Evolutionary conservation across 1,140 invertebrate species (phyloP).

Genomic region (Berghia stephanieae): DNA sequence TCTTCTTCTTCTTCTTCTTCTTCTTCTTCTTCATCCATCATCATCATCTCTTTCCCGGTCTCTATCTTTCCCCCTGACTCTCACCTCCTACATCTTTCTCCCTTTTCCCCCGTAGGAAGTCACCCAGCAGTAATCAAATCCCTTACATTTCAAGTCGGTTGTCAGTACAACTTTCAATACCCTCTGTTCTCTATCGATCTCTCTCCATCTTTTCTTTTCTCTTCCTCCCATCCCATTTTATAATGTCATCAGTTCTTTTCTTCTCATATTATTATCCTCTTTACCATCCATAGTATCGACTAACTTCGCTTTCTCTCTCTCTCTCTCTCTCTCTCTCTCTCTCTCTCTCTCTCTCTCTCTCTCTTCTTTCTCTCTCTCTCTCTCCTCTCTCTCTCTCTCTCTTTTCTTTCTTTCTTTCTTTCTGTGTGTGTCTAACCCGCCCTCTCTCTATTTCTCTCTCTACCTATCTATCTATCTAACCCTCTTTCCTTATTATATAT

Average conservation of each 20-base stretch:
- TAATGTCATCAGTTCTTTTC: neutral
- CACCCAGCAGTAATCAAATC: neutral
- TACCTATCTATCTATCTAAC: neutral
- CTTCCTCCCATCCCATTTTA: neutral
- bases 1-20: neutral
- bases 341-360: neutral
- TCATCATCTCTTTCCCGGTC: neutral
- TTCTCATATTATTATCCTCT: neutral
- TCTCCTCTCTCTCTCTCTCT: neutral
- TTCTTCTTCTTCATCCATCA: neutral
- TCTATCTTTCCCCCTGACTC: neutral
- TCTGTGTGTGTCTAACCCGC: neutral
- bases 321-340: neutral
- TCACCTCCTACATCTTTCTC: neutral
- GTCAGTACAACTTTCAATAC: too few relatives aligned
- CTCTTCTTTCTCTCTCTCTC: neutral
- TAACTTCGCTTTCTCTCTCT: neutral
- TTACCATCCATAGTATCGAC: neutral
- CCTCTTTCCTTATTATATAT: too few relatives aligned
- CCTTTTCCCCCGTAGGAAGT: neutral
- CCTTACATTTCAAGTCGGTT: too few relatives aligned
- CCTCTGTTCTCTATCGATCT: too few relatives aligned
- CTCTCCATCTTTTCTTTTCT: neutral
- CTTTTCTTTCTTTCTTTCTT: neutral
- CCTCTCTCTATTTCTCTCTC: neutral